These are phyloP conservation scores for Drosophila suboccidentalis DNA, from an alignment of 2,888 invertebrate genomes.

Conservation along the genomic window DNA sequence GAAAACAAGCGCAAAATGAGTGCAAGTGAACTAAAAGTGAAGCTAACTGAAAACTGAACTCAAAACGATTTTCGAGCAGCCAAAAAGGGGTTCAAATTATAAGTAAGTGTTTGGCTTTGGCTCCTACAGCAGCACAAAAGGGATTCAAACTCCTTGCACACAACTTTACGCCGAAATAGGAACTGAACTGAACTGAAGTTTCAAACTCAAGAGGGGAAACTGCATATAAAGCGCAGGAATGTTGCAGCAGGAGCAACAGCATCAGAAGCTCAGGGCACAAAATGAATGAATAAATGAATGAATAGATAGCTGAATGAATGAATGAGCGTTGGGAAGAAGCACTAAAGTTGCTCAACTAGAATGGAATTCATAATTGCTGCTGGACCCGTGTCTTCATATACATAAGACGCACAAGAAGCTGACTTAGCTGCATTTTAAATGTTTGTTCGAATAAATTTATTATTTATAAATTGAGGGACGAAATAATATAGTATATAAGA, in stretches of 20 bases:
- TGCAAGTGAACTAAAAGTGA: conserved; percentile 67
- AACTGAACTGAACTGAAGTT: conserved; percentile 36
- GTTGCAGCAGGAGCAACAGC: conserved; percentile 23
- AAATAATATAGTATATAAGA: too few relatives aligned
- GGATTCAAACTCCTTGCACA: conserved; percentile 37
- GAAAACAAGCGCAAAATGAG: conserved; percentile 36
- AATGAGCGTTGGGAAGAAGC: conserved; percentile 40
- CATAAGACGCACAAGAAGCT: conserved; percentile 5
- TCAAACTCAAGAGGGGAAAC: conserved; percentile 40
- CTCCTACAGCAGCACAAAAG: conserved; percentile 28
- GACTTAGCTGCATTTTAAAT: conserved; percentile 10
- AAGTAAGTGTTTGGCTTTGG: conserved; percentile 57
- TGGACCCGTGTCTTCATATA: conserved; percentile 14
- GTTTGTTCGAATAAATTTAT: conserved; percentile 2
- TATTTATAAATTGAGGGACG: not conserved
- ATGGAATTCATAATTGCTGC: conserved; percentile 63
- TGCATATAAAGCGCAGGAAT: conserved; percentile 37
- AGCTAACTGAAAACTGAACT: conserved; percentile 62
- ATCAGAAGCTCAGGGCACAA: conserved; percentile 51
- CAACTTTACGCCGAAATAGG: conserved; percentile 37
- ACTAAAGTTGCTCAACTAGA: conserved; percentile 55
- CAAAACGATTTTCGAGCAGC: conserved; percentile 59
- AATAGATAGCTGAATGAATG: conserved; percentile 64
- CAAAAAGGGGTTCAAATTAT: conserved; percentile 58
- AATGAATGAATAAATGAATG: conserved; percentile 69